Evolutionary conservation across 2,797 vertebrate species (phyloP).

Genomic region (Macropus fuliginosus): DNA sequence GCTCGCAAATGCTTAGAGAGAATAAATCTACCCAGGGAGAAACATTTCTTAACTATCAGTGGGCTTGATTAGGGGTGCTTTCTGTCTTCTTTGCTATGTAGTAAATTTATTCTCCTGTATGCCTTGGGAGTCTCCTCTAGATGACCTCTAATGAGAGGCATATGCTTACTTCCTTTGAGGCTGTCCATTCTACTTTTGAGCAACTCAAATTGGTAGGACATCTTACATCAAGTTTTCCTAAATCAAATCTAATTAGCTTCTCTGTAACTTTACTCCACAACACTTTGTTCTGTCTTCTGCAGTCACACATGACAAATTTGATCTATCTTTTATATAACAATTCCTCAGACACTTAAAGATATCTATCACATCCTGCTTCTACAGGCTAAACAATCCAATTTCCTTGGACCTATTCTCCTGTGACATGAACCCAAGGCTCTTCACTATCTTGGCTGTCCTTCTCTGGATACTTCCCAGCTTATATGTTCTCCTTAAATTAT

Average conservation of each 20-base stretch:
- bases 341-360: neutral
- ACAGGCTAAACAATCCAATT: neutral
- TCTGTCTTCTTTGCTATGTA: neutral
- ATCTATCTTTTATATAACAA: neutral
- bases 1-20: neutral
- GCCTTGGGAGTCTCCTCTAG: neutral
- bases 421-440: neutral
- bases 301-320: neutral
- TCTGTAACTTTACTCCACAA: neutral
- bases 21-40: neutral
- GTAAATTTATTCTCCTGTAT: neutral
- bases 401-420: neutral
- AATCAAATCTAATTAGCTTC: neutral
- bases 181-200: neutral
- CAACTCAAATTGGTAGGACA: neutral
- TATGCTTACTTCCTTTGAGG: neutral
- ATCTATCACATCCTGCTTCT: neutral
- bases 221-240: neutral
- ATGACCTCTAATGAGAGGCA: neutral
- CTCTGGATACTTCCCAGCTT: neutral
- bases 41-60: neutral
- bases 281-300: neutral
- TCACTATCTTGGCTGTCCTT: neutral
- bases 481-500: neutral
- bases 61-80: neutral